Percentiles rank a stretch among this genome's conserved stretches.
Evolutionary conservation across 2,113 vertebrate species (phyloP).

Genomic region (Labeo rohita): DNA sequence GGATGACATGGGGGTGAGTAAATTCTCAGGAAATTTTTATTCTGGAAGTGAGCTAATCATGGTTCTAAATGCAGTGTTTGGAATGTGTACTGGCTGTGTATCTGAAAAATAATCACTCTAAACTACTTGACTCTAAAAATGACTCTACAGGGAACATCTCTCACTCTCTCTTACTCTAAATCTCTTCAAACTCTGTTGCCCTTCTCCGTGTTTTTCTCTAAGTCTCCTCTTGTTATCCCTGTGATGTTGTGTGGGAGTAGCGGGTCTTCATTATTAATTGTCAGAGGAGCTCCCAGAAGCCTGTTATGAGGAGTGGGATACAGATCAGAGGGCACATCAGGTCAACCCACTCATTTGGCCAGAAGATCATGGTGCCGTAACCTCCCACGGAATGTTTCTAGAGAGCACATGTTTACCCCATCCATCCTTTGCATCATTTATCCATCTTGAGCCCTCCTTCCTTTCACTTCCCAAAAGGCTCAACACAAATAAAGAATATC

Average conservation of each 20-base stretch:
- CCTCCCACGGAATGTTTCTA: constrained; percentile 25
- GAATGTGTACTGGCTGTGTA: neutral
- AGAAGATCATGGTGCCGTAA: constrained; percentile 1
- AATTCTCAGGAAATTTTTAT: too few species aligned
- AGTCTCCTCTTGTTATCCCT: neutral
- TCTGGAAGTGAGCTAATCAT: too few species aligned
- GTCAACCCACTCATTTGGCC: constrained; percentile 38
- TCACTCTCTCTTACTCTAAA: neutral
- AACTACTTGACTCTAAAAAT: neutral
- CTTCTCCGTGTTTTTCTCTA: neutral
- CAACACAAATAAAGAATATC: constrained; percentile 25
- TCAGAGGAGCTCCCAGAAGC: constrained; percentile 19
- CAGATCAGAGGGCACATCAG: constrained; percentile 33
- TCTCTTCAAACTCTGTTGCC: neutral
- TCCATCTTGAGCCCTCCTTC: constrained; percentile 2
- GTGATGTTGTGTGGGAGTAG: constrained; percentile 37
- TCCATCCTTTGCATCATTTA: constrained; percentile 3
- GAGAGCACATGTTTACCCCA: neutral
- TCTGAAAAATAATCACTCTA: neutral
- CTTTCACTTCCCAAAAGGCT: constrained; percentile 6
- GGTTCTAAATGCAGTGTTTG: neutral
- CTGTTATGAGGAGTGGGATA: constrained; percentile 35
- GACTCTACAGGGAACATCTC: neutral
- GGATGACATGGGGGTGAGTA: too few species aligned
- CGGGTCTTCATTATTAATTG: constrained; percentile 20